A percentile compares a stretch with the other conserved stretches of the same genome.
phyloP scores from a whole-genome alignment of 1,140 invertebrate species.

The Diachasma alloeum region DNA sequence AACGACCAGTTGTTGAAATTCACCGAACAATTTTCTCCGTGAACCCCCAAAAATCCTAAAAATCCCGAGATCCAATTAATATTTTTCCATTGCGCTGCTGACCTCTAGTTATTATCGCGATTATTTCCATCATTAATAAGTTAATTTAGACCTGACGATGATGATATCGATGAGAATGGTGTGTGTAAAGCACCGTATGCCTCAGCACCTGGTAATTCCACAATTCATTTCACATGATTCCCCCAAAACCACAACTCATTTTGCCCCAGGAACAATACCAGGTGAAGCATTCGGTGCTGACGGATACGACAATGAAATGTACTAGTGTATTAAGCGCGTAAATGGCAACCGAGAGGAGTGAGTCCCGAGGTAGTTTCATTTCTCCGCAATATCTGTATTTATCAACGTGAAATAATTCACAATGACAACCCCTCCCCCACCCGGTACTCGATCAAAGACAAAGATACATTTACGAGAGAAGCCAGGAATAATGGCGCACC shows the following conservation, averaged over 20 bases:
- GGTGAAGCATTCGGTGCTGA: neutral
- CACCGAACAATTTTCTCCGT: no score
- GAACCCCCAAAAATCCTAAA: neutral
- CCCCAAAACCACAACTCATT: neutral
- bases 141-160: neutral
- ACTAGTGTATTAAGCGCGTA: neutral
- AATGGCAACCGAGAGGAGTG: neutral
- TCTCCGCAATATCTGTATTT: neutral
- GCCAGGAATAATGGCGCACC: neutral
- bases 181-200: neutral
- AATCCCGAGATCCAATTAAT: neutral
- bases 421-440: neutral
- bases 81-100: conserved; percentile 3
- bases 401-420: neutral
- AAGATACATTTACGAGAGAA: neutral
- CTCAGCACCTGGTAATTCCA: neutral
- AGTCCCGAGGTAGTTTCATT: neutral
- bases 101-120: conserved; percentile 24
- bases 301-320: neutral
- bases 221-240: neutral
- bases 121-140: conserved; percentile 7
- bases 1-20: no score
- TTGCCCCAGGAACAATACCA: neutral
- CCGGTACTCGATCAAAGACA: neutral
- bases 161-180: neutral